These are phyloP conservation scores for Erannis defoliaria DNA, from an alignment of 2,888 invertebrate genomes.

Conservation along the genomic window DNA sequence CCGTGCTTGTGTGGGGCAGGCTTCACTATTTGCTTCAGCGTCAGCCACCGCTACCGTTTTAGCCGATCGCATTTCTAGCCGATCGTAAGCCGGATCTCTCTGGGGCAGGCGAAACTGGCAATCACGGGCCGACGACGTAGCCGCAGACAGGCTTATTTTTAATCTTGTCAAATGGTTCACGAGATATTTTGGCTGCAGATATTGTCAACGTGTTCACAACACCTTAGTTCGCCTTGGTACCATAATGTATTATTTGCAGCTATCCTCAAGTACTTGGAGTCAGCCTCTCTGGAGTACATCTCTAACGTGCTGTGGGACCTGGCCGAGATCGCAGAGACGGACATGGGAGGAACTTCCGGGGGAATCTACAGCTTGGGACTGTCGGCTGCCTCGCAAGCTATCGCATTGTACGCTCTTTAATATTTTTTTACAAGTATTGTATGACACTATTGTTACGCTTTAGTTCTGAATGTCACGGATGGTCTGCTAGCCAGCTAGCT, in stretches of 20 bases:
- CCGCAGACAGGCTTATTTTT: no score
- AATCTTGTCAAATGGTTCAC: background rate
- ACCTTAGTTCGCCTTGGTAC: background rate
- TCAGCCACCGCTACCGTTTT: no score
- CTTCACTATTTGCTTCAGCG: no score
- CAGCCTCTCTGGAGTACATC: conserved; percentile 67
- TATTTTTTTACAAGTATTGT: no score
- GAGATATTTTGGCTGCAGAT: background rate
- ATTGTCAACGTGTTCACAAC: background rate
- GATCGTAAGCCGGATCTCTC: no score
- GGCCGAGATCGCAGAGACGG: conserved; percentile 88
- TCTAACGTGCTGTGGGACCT: conserved; percentile 78
- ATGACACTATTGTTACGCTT: no score
- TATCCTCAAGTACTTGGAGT: conserved; percentile 62
- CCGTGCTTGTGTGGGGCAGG: no score
- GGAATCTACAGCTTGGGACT: conserved; percentile 93
- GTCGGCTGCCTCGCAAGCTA: conserved; percentile 87
- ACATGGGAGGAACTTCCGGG: conserved; percentile 93
- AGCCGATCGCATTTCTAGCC: no score
- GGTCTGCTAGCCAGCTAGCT: no score
- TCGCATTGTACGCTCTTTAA: conserved; percentile 61
- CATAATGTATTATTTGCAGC: conserved; percentile 53
- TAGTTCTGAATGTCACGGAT: no score
- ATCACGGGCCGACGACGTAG: no score
- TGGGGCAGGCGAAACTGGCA: no score